phyloP scores from a whole-genome alignment of 2,888 invertebrate species.

The Drosophila kokeensis region DNA sequence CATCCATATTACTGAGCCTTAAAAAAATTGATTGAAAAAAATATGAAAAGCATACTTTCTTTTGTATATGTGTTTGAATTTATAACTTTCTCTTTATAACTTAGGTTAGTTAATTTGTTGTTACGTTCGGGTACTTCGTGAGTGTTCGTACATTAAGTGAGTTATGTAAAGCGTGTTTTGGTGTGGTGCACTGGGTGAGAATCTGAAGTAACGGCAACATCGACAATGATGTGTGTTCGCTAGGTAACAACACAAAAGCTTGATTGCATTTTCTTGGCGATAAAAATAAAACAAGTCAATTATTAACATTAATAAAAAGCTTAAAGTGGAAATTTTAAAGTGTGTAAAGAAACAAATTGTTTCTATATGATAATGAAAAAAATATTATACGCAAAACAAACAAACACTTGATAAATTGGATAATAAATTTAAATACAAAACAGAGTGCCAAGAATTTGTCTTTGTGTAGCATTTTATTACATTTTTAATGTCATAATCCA shows the following conservation, averaged over 20 bases:
- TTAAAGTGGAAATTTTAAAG: not conserved
- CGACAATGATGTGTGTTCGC: not conserved
- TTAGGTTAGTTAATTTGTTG: conserved; percentile 22
- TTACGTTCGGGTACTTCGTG: conserved; percentile 40
- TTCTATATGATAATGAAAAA: not conserved
- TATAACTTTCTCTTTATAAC: conserved; percentile 28
- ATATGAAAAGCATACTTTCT: not conserved
- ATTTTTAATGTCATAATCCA: not conserved
- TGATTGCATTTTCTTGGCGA: not conserved
- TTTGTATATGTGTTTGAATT: conserved; percentile 40
- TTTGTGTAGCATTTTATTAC: not conserved
- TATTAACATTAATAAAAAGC: not conserved
- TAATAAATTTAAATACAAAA: not conserved
- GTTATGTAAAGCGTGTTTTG: conserved; percentile 71
- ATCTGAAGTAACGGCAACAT: conserved; percentile 1
- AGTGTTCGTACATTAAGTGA: conserved; percentile 55
- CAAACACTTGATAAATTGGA: not conserved
- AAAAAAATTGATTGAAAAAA: conserved; percentile 36
- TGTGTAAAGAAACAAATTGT: not conserved
- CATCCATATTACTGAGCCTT: conserved; percentile 13
- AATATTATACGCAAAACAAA: not conserved
- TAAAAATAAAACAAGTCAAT: not conserved
- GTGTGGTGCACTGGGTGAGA: conserved; percentile 15
- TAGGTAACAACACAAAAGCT: conserved; percentile 15
- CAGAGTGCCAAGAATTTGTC: not conserved